A percentile compares a stretch with the other conserved stretches of the same genome.
These are phyloP conservation scores for Takifugu flavidus DNA, from an alignment of 2,113 vertebrate species.

Conservation along the genomic window DNA sequence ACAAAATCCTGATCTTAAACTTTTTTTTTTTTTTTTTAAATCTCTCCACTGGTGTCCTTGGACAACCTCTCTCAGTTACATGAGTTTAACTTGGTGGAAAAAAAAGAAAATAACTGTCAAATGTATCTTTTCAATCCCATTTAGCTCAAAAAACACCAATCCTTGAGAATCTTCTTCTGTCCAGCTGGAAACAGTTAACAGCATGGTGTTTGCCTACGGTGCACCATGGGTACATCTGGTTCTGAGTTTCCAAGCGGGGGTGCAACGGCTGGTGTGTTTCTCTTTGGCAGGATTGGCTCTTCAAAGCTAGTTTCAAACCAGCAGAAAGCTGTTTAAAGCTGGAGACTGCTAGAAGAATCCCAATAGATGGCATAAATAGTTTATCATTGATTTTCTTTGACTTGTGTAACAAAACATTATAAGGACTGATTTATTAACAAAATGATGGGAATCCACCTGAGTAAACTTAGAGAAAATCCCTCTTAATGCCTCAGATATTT, in stretches of 20 bases:
- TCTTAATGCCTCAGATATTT: neutral
- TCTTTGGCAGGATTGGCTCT: slow-evolving; percentile 39
- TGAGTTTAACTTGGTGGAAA: too few species aligned
- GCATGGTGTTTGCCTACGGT: slow-evolving; percentile 57
- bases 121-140: neutral
- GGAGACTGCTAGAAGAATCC: neutral
- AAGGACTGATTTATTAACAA: neutral
- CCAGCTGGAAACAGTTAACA: slow-evolving; percentile 74
- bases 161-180: slow-evolving; percentile 42
- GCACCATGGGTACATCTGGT: slow-evolving; percentile 65
- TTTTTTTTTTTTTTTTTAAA: too few species aligned
- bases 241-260: slow-evolving; percentile 48
- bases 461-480: too few species aligned
- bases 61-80: too few species aligned
- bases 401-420: neutral
- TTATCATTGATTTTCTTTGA: neutral
- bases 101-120: too few species aligned
- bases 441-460: slow-evolving; percentile 1
- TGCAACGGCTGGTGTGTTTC: slow-evolving; percentile 39
- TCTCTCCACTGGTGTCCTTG: too few species aligned
- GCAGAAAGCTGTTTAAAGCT: slow-evolving; percentile 8
- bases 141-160: slow-evolving; percentile 27
- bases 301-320: slow-evolving; percentile 27
- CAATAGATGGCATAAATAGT: neutral
- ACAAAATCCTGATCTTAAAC: too few species aligned